Percentiles rank a stretch among this genome's conserved stretches.
These are phyloP conservation scores for Caenorhabditis sp. DNA, from an alignment of 2,888 invertebrate genomes.

Conservation along the genomic window DNA sequence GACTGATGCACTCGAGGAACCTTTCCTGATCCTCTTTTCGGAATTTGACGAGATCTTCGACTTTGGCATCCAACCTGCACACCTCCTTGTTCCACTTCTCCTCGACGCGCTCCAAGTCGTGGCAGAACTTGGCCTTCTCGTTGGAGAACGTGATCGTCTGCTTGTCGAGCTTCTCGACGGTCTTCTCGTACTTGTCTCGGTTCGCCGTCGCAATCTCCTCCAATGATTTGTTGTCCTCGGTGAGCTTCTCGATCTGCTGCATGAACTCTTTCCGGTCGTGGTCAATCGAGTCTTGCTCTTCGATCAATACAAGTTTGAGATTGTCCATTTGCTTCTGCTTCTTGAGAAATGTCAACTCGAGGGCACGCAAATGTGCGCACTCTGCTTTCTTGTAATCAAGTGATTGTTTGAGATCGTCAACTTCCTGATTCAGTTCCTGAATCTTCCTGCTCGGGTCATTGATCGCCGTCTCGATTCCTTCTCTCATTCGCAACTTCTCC, in stretches of 20 bases:
- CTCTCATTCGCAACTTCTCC: not conserved
- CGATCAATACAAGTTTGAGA: too few relatives aligned
- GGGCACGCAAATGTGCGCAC: too few relatives aligned
- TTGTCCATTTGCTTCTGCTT: too few relatives aligned
- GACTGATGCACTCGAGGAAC: too few relatives aligned
- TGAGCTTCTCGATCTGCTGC: constrained; percentile 5
- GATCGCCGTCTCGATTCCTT: too few relatives aligned
- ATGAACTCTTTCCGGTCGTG: not conserved
- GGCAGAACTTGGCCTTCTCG: constrained; percentile 46
- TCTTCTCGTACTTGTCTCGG: not conserved
- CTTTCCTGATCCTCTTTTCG: not conserved
- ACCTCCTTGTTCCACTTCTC: constrained; percentile 35
- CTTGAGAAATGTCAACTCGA: too few relatives aligned
- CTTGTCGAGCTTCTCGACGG: constrained; percentile 23
- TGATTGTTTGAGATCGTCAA: too few relatives aligned
- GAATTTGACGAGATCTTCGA: not conserved
- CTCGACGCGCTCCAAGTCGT: constrained; percentile 39
- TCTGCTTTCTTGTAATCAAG: too few relatives aligned
- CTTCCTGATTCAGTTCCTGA: too few relatives aligned
- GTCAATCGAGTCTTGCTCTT: too few relatives aligned
- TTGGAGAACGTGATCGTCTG: constrained; percentile 26
- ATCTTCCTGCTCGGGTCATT: too few relatives aligned
- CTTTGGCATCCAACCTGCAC: constrained; percentile 2
- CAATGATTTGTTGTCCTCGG: not conserved
- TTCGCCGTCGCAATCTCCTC: constrained; percentile 4